Conservation (phyloP, 2,797 vertebrate genomes). For the Gambusia yucatana region DNA sequence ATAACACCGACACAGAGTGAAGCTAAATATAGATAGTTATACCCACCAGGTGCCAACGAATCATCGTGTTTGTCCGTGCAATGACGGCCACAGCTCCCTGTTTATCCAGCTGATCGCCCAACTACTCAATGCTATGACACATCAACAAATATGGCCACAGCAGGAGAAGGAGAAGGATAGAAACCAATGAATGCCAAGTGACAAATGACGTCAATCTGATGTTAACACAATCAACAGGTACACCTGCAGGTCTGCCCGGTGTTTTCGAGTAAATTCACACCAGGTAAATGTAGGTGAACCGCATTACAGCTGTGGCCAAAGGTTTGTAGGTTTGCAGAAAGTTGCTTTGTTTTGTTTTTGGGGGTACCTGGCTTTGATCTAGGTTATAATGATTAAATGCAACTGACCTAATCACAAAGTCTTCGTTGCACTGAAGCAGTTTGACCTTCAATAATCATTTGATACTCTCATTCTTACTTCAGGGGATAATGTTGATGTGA, state of each 20-base stretch:
- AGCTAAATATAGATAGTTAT: neutral
- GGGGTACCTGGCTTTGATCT: neutral
- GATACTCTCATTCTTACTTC: neutral
- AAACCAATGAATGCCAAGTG: constrained; percentile 60
- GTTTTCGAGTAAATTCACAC: neutral
- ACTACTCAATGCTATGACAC: constrained; percentile 82
- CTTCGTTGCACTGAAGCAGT: neutral
- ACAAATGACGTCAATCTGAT: constrained; percentile 36
- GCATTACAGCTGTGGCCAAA: neutral
- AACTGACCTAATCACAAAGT: neutral
- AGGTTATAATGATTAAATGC: neutral
- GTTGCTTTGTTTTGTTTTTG: neutral
- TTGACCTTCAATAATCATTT: neutral
- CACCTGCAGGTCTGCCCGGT: neutral
- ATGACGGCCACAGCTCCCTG: constrained; percentile 3
- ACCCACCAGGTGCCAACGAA: constrained; percentile 58
- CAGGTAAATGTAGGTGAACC: neutral
- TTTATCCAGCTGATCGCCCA: constrained; percentile 56
- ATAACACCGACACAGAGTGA: neutral
- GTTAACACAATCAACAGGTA: constrained; percentile 14
- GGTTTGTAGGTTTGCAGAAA: neutral
- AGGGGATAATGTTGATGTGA: neutral
- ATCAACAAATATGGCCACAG: constrained; percentile 88
- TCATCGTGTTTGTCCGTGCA: constrained; percentile 58
- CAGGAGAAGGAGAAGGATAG: constrained; percentile 21